Percentiles rank a stretch among this genome's conserved stretches.
phyloP scores from a whole-genome alignment of 2,888 invertebrate genomes.

The Sinentomon sp. region DNA sequence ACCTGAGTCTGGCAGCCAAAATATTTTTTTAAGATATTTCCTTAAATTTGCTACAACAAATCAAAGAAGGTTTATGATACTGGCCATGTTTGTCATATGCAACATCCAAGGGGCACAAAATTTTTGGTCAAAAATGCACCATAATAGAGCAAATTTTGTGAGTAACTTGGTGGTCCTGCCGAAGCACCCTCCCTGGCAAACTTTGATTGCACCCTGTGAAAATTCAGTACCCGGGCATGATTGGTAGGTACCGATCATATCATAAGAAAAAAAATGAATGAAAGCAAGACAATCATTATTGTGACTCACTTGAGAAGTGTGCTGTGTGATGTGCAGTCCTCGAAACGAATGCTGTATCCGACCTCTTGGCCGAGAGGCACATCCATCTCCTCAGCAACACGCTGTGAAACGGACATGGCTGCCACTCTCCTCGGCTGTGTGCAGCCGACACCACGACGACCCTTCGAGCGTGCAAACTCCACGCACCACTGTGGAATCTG shows the following conservation, averaged over 20 bases:
- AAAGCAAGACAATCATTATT: no score
- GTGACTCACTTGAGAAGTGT: conserved; percentile 63
- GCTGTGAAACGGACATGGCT: conserved; percentile 96
- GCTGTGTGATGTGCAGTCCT: conserved; percentile 83
- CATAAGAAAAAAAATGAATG: conserved; percentile 2
- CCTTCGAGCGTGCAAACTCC: conserved; percentile 35
- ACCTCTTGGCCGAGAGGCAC: conserved; percentile 71
- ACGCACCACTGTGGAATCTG: conserved; percentile 93
- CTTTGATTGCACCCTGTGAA: conserved; percentile 1
- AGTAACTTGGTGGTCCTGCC: no score
- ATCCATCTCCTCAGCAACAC: conserved; percentile 99
- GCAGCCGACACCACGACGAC: conserved; percentile 63
- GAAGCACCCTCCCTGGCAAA: no score
- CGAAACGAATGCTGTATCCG: conserved; percentile 92
- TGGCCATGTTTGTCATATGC: no score
- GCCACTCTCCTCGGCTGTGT: conserved; percentile 93
- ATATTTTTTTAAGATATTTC: no score
- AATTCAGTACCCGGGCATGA: not conserved
- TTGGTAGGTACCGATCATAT: conserved; percentile 1
- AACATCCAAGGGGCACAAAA: no score
- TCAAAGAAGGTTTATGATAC: no score
- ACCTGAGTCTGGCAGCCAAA: no score
- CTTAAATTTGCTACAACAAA: no score
- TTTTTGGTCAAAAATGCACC: no score
- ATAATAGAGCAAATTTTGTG: not conserved